phyloP scores from a whole-genome alignment of 2,888 invertebrate genomes.

The Mactromeris polynyma region DNA sequence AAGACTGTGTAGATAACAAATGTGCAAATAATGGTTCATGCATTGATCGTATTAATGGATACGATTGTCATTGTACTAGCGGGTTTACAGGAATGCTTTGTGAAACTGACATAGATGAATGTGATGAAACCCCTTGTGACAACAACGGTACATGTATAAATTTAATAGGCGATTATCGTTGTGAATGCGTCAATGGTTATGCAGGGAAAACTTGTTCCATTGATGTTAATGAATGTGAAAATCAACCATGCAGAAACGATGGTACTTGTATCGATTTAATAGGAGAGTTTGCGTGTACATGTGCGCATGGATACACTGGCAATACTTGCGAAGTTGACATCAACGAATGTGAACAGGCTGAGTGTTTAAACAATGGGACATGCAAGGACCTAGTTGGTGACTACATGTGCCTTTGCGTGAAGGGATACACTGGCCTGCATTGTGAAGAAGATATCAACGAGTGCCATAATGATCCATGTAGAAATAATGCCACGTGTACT shows the following conservation, averaged over 20 bases:
- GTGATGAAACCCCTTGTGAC: conserved; percentile 31
- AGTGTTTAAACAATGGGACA: conserved; percentile 32
- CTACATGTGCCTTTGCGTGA: conserved; percentile 67
- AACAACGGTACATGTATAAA: conserved; percentile 27
- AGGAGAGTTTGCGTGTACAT: conserved; percentile 6
- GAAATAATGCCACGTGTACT: conserved; percentile 30
- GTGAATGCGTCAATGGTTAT: conserved; percentile 38
- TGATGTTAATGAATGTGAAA: conserved; percentile 43
- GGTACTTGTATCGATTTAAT: conserved; percentile 19
- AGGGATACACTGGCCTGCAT: conserved; percentile 55
- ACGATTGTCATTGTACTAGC: conserved; percentile 30
- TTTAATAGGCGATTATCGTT: conserved; percentile 18
- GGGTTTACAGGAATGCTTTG: conserved; percentile 52
- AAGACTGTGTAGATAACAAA: conserved; percentile 17
- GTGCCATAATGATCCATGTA: conserved; percentile 22
- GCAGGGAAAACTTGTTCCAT: conserved; percentile 28
- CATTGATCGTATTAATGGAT: conserved; percentile 47
- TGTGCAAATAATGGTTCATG: conserved; percentile 14
- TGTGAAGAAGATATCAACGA: conserved; percentile 21
- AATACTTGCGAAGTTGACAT: conserved; percentile 6
- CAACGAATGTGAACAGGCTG: conserved; percentile 2
- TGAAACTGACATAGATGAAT: conserved; percentile 67
- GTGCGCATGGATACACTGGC: conserved; percentile 13
- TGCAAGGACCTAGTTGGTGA: conserved; percentile 65
- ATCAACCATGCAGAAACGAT: conserved; percentile 27